Conservation (phyloP, 2,113 vertebrate species). For the Crypturellus undulatus region DNA sequence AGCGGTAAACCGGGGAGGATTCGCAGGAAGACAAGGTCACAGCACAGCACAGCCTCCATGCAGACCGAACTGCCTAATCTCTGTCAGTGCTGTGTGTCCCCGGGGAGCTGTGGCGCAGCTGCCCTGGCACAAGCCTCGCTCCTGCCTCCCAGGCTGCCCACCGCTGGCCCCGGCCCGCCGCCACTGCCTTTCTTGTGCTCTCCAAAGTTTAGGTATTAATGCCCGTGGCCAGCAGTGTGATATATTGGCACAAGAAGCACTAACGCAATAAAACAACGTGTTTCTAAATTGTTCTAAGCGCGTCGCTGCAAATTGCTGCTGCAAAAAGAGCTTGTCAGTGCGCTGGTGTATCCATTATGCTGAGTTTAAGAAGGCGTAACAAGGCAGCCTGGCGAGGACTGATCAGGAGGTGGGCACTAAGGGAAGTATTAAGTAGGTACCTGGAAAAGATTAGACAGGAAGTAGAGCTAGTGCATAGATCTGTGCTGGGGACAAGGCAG, state of each 20-base stretch:
- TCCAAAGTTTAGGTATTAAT: background rate
- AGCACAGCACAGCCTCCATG: background rate
- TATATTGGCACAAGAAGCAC: background rate
- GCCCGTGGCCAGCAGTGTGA: too few species aligned
- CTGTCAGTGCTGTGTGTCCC: background rate
- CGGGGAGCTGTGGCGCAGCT: background rate
- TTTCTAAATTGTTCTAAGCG: background rate
- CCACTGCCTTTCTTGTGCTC: background rate
- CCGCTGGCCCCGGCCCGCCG: background rate
- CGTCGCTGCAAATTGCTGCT: background rate
- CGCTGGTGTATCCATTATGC: background rate
- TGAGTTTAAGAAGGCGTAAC: background rate
- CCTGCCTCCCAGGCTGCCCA: background rate
- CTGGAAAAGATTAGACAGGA: background rate
- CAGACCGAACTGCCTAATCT: background rate
- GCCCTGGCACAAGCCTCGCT: rapidly evolving
- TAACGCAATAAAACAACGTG: background rate
- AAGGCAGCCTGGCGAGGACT: background rate
- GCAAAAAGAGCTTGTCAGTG: background rate
- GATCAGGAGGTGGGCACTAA: background rate
- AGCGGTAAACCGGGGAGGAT: background rate
- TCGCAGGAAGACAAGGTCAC: background rate
- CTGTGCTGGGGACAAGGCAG: background rate
- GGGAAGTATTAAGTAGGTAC: background rate
- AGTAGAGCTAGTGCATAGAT: background rate